These are phyloP conservation scores for Tetragnatha montana DNA, from an alignment of 2,888 invertebrate genomes.

Conservation along the genomic window DNA sequence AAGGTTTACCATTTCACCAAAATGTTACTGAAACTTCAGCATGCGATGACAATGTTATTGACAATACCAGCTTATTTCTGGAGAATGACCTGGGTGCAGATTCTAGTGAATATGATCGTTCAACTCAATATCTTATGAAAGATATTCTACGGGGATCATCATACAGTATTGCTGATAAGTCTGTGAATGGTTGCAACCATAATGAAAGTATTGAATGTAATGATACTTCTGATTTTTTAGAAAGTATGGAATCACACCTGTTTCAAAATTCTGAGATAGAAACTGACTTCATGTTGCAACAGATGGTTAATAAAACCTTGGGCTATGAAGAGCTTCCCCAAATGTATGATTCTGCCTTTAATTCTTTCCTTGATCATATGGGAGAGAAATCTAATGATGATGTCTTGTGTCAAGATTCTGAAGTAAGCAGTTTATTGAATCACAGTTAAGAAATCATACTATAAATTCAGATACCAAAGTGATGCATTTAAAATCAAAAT, in stretches of 20 bases:
- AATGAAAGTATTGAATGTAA: neutral
- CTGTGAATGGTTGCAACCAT: neutral
- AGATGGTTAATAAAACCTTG: neutral
- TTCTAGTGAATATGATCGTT: neutral
- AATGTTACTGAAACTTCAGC: neutral
- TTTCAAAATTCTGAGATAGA: neutral
- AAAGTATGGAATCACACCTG: neutral
- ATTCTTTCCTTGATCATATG: neutral
- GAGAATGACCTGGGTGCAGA: neutral
- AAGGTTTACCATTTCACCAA: neutral
- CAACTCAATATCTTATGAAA: neutral
- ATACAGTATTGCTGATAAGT: neutral
- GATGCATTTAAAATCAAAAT: too few relatives aligned
- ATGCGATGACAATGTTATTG: neutral
- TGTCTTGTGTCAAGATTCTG: neutral
- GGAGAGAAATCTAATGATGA: neutral
- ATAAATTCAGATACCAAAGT: too few relatives aligned
- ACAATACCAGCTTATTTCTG: neutral
- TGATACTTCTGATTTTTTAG: neutral
- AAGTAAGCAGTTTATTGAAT: neutral
- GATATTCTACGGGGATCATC: neutral
- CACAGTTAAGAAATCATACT: too few relatives aligned
- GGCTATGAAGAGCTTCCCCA: neutral
- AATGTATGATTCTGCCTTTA: neutral
- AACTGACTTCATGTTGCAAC: neutral